Evolutionary conservation across 2,888 invertebrate genomes (phyloP).

Genomic region (Tricholauxania praeusta): DNA sequence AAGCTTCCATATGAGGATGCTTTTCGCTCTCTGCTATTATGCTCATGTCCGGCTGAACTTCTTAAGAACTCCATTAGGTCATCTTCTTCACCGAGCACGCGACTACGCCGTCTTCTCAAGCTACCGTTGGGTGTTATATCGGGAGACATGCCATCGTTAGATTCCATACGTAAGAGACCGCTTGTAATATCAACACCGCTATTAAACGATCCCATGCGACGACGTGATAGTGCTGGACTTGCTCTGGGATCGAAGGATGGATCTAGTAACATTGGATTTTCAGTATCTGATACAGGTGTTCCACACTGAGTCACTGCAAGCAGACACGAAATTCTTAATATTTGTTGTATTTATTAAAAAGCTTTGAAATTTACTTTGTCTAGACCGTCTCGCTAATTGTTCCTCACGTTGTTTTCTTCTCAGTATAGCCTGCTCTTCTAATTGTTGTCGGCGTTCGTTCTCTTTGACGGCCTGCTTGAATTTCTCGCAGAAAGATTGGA

Average conservation of each 20-base stretch:
- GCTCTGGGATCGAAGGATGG: constrained; percentile 82
- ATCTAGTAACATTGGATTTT: constrained; percentile 80
- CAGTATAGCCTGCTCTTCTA: constrained; percentile 89
- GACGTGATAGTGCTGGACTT: constrained; percentile 76
- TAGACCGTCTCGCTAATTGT: constrained; percentile 74
- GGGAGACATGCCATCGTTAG: constrained; percentile 64
- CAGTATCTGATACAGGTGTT: constrained; percentile 79
- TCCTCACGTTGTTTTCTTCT: constrained; percentile 82
- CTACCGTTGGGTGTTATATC: constrained; percentile 93
- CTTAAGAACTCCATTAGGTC: constrained; percentile 90
- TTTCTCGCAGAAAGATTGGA: constrained; percentile 89
- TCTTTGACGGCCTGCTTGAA: constrained; percentile 87
- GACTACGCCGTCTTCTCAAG: constrained; percentile 82
- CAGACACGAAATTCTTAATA: constrained; percentile 26
- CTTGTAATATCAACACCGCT: constrained; percentile 64
- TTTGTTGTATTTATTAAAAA: background rate
- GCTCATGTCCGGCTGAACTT: constrained; percentile 82
- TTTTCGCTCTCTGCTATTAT: constrained; percentile 78
- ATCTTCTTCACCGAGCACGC: constrained; percentile 85
- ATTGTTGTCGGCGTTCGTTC: constrained; percentile 83
- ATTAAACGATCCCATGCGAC: constrained; percentile 77
- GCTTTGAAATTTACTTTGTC: constrained; percentile 70
- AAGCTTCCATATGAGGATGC: constrained; percentile 79
- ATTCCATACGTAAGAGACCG: constrained; percentile 57
- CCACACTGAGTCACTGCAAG: constrained; percentile 75